phyloP scores from a whole-genome alignment of 2,113 vertebrate genomes.

The Tragelaphus imberbis region DNA sequence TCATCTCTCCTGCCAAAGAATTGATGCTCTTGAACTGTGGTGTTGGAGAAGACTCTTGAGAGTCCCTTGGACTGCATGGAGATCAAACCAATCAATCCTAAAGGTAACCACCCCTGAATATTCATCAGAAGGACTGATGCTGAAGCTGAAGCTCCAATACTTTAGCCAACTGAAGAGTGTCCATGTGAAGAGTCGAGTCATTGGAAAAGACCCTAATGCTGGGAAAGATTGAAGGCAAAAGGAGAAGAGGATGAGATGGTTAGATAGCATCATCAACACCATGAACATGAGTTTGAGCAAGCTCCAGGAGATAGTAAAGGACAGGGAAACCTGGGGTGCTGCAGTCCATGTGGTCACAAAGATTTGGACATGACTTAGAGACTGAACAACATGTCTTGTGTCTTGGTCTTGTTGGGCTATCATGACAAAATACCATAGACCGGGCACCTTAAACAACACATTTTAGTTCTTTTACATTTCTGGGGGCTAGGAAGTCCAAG shows the following conservation, averaged over 20 bases:
- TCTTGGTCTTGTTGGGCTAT: neutral
- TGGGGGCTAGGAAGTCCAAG: neutral
- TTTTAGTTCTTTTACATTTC: neutral
- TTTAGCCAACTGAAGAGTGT: neutral
- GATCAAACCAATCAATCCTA: neutral
- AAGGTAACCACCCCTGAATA: neutral
- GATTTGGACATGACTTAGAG: neutral
- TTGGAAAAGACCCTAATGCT: neutral
- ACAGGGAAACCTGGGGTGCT: neutral
- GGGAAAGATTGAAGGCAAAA: neutral
- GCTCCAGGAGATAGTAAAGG: neutral
- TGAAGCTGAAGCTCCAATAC: neutral
- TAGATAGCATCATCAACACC: neutral
- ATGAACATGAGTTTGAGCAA: neutral
- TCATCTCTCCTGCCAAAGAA: neutral
- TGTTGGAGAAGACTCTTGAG: neutral
- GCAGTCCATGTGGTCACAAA: neutral
- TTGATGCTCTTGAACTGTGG: neutral
- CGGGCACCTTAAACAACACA: neutral
- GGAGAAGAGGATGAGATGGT: neutral
- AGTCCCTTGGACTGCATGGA: neutral
- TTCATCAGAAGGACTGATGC: neutral
- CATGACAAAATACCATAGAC: neutral
- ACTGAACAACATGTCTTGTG: neutral
- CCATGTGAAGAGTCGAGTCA: neutral